phyloP scores from a whole-genome alignment of 2,113 vertebrate genomes.

The Xenopus tropicalis region UCB_Xtro_10.0 CM004452.2:7571001-7571500 shows the following conservation, averaged over 20 bases:
- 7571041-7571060: no score
- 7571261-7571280: constrained; percentile 5
- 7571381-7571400: neutral
- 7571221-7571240: constrained; percentile 9
- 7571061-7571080: no score
- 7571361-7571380: neutral
- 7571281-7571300: neutral
- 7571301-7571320: neutral
- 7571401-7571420: neutral
- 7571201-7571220: constrained; percentile 5
- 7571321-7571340: constrained; percentile 23
- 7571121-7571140: no score
- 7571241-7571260: constrained; percentile 21
- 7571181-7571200: constrained; percentile 3
- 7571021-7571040: no score
- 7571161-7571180: constrained; percentile 1
- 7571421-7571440: constrained; percentile 32
- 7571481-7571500: constrained; percentile 46
- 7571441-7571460: constrained; percentile 7
- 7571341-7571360: neutral
- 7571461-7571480: constrained; percentile 23
- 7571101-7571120: no score
- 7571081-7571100: no score
- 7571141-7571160: neutral
- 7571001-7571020: no score